Evolutionary conservation across 2,113 vertebrate species (phyloP), one percentile per base, ranked within the genome.

Genomic region (Indicator indicator): DNA sequence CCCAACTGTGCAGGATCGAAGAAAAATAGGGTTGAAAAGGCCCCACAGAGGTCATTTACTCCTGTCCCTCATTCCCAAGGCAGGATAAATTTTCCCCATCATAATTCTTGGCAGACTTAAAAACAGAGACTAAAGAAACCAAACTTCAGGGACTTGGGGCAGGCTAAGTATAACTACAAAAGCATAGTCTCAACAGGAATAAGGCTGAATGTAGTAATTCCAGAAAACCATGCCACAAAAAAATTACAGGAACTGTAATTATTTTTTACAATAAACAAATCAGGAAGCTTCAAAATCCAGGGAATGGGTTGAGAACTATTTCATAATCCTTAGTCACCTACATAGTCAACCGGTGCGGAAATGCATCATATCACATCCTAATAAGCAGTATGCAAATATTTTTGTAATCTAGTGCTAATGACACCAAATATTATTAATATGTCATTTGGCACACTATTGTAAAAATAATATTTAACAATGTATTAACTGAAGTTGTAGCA

Each of bases 391-490:
- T 76, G 89, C 86, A 96, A 96, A 94, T 88, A 86, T 93, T 94
- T 91, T 88, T 92, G 65, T 82, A 92, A 84, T 90, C 70, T 69
- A 90, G 55, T 36, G 64, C 72, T 97, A 94, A 96, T 91, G 77
- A 92, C 83, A 94, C n/a, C 11, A 93, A 96, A 95, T 94, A 74
- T 56, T 86, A 83, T 82, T 94, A 96, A 94, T 92, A 92, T 70
- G 83, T 64, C 82, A 84, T 71, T 91, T 95, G 82, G 72, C 52
- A 86, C 48, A 88, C 81, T 92, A 94, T 74, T 91, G 91, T 75
- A 95, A 95, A 96, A 96, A 95, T 92, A 92, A 69, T 62, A 95
- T 92, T 95, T 94, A 96, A 92, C 94, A 91, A 56, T 40, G 63
- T 87, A 93, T 83, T 91, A 94, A 86, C 91, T 82, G 59, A 36